Conservation (phyloP, 2,888 invertebrate genomes). For the Tillus elongatus region DNA sequence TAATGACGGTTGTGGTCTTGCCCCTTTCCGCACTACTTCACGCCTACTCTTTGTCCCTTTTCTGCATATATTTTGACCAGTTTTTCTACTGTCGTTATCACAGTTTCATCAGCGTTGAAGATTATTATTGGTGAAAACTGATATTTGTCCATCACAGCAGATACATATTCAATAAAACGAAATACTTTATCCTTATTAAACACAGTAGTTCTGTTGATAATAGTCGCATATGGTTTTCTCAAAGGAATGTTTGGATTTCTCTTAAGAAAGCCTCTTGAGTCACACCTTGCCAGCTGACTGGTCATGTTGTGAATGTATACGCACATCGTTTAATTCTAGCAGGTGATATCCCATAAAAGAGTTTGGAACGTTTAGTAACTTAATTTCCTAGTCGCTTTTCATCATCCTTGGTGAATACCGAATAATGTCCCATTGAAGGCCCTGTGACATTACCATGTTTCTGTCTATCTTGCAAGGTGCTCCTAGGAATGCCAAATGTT, state of each 20-base stretch:
- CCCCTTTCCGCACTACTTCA: conserved; percentile 13
- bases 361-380: not conserved
- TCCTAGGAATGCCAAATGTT: not conserved
- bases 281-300: no score
- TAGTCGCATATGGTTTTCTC: conserved; percentile 14
- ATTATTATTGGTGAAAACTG: conserved; percentile 9
- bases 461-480: not conserved
- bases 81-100: conserved; percentile 10
- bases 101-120: conserved; percentile 9
- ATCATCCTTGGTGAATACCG: not conserved
- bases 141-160: conserved; percentile 7
- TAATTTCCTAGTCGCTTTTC: not conserved
- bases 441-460: not conserved
- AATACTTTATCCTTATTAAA: conserved; percentile 12
- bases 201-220: conserved; percentile 11
- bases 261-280: conserved; percentile 5
- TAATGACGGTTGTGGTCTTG: conserved; percentile 13
- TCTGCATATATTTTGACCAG: conserved; percentile 11
- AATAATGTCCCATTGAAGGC: not conserved
- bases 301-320: no score
- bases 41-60: conserved; percentile 13
- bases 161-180: conserved; percentile 8
- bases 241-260: conserved; percentile 5
- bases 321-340: no score
- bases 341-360: not conserved